These are phyloP conservation scores for Diogma glabrata DNA, from an alignment of 2,888 invertebrate genomes.

Conservation along the genomic window DNA sequence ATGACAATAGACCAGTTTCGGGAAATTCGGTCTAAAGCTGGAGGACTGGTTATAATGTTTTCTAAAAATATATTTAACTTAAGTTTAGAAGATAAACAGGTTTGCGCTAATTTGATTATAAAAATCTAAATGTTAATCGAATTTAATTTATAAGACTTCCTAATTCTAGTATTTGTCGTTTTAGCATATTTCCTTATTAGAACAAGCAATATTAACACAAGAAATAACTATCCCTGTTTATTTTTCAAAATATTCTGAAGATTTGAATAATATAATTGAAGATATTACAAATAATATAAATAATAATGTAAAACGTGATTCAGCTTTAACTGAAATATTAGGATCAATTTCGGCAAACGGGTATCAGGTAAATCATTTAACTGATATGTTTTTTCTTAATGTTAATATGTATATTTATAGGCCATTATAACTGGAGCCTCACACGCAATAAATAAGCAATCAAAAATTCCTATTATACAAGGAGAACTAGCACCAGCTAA, in stretches of 20 bases:
- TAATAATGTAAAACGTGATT: slow-evolving; percentile 42
- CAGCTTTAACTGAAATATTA: slow-evolving; percentile 72
- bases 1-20: slow-evolving; percentile 67
- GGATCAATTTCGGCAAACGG: slow-evolving; percentile 88
- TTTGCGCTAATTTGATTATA: no score
- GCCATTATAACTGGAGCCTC: slow-evolving; percentile 65
- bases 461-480: slow-evolving; percentile 76
- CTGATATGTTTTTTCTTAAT: no score
- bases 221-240: slow-evolving; percentile 79
- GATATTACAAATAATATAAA: slow-evolving; percentile 52
- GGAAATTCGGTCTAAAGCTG: slow-evolving; percentile 66
- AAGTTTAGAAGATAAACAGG: slow-evolving; percentile 56
- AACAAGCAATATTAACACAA: slow-evolving; percentile 69
- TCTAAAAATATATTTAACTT: slow-evolving; percentile 59
- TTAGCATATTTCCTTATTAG: slow-evolving; percentile 63
- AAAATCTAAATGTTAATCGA: no score
- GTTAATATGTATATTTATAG: no score
- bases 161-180: slow-evolving; percentile 18
- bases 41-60: slow-evolving; percentile 73
- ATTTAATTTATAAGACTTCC: no score
- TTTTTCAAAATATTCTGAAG: slow-evolving; percentile 64
- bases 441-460: slow-evolving; percentile 58
- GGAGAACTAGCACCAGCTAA: slow-evolving; percentile 53
- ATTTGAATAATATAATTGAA: slow-evolving; percentile 60
- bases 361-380: no score